Evolutionary conservation across 2,113 vertebrate genomes (phyloP), one percentile per base, ranked within the genome.

Genomic region (Galeopterus variegatus): DNA sequence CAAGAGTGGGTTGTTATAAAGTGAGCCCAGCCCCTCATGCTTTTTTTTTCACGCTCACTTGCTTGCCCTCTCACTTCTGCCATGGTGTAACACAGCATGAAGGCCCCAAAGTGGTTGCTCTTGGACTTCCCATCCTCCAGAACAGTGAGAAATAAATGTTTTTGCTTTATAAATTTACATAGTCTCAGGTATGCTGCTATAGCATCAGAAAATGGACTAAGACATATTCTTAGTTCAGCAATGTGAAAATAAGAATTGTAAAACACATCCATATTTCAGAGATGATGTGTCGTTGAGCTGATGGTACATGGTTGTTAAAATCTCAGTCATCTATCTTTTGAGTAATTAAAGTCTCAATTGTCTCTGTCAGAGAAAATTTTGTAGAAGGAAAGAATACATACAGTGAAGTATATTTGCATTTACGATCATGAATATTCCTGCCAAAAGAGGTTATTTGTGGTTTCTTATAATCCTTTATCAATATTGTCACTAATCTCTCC

Each of bases 401-500:
- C 0, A 81, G 60, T 13, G 8, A 84, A 94, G 36, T 36, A 54
- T 83, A 26, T 87, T 96, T 79, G 76, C 76, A 41, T 89, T 89
- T 94, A 69, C 60, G 48, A 73, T 79, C 89, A 45, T 94, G 73
- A 79, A 48, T 82, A 72, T 83, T 95, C 36, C 26, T 96, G 64
- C 33, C 65, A 48, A 41, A 93, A 86, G 65, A 64, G 17, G 36
- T 19, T 70, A 69, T 73, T 72, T 41, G 62, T 94, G 93, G 45
- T 58, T 96, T 85, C 36, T 73, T 90, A 2, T 48, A 85, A 79
- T 90, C 64, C 56, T 93, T 62, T 73, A 41, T 58, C 81, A 62
- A 76, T 65, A 79, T 36, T n/a, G 26, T 84, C 88, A 73, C 48
- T 69, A 41, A 90, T 94, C 64, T 93, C 60, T 36, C 73, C n/a